Evolutionary conservation across 53 echinoderm and acorn worm genomes (phyloP).

Genomic region (Echinometra lucunter): DNA sequence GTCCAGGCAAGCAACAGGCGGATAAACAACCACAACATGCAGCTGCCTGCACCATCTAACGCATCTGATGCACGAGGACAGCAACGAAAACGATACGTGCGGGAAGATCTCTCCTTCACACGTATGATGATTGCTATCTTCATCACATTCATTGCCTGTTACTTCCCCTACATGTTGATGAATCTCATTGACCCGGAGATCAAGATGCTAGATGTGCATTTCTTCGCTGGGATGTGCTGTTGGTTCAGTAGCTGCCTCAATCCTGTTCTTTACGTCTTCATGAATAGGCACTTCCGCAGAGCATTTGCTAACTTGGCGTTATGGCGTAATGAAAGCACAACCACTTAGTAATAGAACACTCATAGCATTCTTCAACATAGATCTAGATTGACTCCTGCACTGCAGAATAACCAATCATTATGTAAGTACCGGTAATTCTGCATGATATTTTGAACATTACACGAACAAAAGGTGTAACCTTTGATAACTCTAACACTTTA

Average conservation of each 20-base stretch:
- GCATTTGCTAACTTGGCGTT: conserved; percentile 64
- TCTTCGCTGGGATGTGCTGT: conserved; percentile 71
- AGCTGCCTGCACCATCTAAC: conserved; percentile 12
- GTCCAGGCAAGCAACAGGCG: conserved; percentile 72
- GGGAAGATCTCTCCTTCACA: conserved; percentile 79
- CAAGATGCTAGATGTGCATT: conserved; percentile 67
- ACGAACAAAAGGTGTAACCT: neutral
- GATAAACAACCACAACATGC: conserved; percentile 62
- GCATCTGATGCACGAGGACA: neutral
- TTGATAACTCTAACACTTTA: neutral
- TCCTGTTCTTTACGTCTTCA: conserved; percentile 72
- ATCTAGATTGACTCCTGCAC: neutral
- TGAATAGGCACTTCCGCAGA: conserved; percentile 76
- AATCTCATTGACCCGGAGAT: conserved; percentile 75
- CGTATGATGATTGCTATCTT: conserved; percentile 81
- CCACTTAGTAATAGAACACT: neutral
- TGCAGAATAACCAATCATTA: neutral
- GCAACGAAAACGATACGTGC: neutral
- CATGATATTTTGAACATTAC: neutral
- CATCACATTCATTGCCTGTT: conserved; percentile 72
- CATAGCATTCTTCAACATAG: neutral
- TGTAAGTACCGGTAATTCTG: neutral
- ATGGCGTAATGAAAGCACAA: conserved; percentile 57
- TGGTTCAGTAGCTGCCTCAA: conserved; percentile 82
- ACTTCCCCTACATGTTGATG: conserved; percentile 76